Percentiles rank a stretch among this genome's conserved stretches.
Evolutionary conservation across 2,888 invertebrate species (phyloP).

Genomic region (Seira ritae): DNA sequence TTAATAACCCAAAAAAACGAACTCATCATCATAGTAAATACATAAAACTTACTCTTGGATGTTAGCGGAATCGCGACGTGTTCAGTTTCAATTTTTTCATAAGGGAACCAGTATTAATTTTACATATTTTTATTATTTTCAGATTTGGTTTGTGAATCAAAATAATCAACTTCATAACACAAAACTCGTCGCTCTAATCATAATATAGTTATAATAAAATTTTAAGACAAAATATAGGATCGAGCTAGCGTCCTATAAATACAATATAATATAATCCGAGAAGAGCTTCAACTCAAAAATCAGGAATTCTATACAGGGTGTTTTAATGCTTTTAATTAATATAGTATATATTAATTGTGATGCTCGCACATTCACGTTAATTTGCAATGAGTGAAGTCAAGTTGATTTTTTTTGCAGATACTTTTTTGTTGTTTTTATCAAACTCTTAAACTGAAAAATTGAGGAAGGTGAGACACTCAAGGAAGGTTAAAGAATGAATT

Average conservation of each 20-base stretch:
- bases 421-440: slow-evolving; percentile 45
- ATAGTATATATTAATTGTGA: slow-evolving; percentile 46
- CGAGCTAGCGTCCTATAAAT: slow-evolving; percentile 56
- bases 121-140: too few relatives aligned
- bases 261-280: slow-evolving; percentile 30
- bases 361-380: slow-evolving; percentile 44
- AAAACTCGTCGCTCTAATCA: too few relatives aligned
- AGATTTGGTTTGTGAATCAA: too few relatives aligned
- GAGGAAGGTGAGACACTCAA: slow-evolving; percentile 40
- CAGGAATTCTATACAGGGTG: slow-evolving; percentile 56
- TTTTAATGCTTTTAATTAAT: slow-evolving; percentile 23
- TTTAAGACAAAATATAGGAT: slow-evolving; percentile 33
- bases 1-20: too few relatives aligned
- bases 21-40: too few relatives aligned
- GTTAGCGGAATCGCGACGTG: too few relatives aligned
- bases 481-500: slow-evolving; percentile 84
- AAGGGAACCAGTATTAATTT: background rate
- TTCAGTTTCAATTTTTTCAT: background rate
- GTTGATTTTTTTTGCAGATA: slow-evolving; percentile 25
- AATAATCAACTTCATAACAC: slow-evolving; percentile 25
- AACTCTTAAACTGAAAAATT: slow-evolving; percentile 27
- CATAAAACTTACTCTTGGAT: too few relatives aligned
- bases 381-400: slow-evolving; percentile 40
- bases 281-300: slow-evolving; percentile 48
- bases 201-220: slow-evolving; percentile 22